Evolutionary conservation across 2,888 invertebrate genomes (phyloP), one percentile per base, ranked within the genome.

Genomic region (Amphipoea lucens): DNA sequence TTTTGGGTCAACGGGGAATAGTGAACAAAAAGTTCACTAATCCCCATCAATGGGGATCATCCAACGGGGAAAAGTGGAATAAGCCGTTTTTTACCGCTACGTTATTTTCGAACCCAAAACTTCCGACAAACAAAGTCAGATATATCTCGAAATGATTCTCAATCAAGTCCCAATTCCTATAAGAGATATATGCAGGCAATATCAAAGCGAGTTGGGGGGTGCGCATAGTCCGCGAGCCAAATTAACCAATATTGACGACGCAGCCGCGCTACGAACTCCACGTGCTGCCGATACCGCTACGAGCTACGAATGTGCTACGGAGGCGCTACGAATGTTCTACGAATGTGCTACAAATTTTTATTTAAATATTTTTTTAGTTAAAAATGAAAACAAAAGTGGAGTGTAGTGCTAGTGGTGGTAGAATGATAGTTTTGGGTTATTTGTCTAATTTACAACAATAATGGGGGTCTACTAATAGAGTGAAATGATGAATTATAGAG

Each of bases 231-330:
- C 82, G 78, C 90, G 87, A 76, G 84, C 87, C 91, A 92, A 95
- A 95, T 95, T 95, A 95, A 94, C 94, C 93, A 92, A 94, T 95
- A 95, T 95, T 94, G 95, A 94, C 92, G 94, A 95, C 93, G 93
- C 91, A 92, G 94, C 88, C 90, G 87, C 86, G 76, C 86, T 85
- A 81, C 88, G 81, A 91, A 90, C 90, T 91, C 87, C 87, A 89
- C 90, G 91, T 91, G 89, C 89, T 80, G 66, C 80, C 87, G 89
- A 90, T 90, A 80, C 12, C 20, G 42, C 86, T 23, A 74, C 72
- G 89, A 91, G 87, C 85, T 91, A 89, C 86, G 84, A 91, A 89
- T 29, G 23, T 62, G 69, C 80, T 79, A 75, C 73, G 84, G 36
- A 5, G n/a, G 42, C 36, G 51, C 54, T 54, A 71, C 60, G 48